Evolutionary conservation across 2,113 vertebrate species (phyloP), one percentile per base, ranked within the genome.

Genomic region (Verasper variegatus): DNA sequence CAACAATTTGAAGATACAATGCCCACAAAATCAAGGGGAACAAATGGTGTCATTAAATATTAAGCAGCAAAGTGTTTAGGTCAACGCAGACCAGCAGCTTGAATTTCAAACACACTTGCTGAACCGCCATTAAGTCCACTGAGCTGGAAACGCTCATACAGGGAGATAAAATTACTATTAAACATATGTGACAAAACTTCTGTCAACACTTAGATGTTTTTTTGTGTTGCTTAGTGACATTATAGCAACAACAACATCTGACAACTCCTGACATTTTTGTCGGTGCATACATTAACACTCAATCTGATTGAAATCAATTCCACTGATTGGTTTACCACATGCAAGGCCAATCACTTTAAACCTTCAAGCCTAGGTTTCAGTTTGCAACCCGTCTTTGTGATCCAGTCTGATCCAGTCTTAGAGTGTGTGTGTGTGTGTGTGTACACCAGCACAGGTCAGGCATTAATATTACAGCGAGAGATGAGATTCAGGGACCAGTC

Each of bases 31-130:
- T 74, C 70, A 86, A 40, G 20, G 52, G 27, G 64, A 67, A 88
- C 86, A 93, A 91, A 89, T 26, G 35, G 79, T 31, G 35, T 56
- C 80, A 86, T 92, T 82, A 92, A 93, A 91, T 81, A 93, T 92
- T 78, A 81, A 91, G 37, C 54, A 11, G 11, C 17, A 24, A 2
- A 23, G 3, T 74, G 63, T 71, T 66, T 66, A 57, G 67, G 78
- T 80, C 49, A 37, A 76, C 47, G 67, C 47, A 86, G 31, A 68
- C 24, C n/a, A n/a, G 66, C 20, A 40, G 74, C 83, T 80, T 72
- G 20, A 63, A 72, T 90, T 70, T 71, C 68, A 35, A 42, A 42
- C 60, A 31, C 60, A 35, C 61, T 68, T 74, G 72, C 20, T 71
- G 55, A 77, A 58, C 64, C 58, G 70, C 42, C 47, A 64, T 52